Evolutionary conservation across 2,797 vertebrate species (phyloP).

Genomic region (Orientallactaga sibirica): DNA sequence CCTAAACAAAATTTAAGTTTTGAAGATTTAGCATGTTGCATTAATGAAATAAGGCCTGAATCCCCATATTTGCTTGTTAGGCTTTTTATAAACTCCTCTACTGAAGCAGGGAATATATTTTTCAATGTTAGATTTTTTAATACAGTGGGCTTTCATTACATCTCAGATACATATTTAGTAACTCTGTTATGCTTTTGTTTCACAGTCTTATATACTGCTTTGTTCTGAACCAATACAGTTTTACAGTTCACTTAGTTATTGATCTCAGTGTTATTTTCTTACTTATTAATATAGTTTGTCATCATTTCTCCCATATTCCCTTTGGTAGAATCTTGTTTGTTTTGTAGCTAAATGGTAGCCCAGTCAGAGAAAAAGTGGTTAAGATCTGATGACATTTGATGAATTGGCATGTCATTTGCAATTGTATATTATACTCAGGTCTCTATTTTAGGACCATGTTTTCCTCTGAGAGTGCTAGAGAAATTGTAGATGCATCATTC

Average conservation of each 20-base stretch:
- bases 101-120: slow-evolving; percentile 22
- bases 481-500: slow-evolving; percentile 66
- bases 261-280: slow-evolving; percentile 58
- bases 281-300: slow-evolving; percentile 49
- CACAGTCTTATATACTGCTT: not conserved
- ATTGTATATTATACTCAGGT: slow-evolving; percentile 60
- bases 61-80: not conserved
- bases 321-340: slow-evolving; percentile 66
- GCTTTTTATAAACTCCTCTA: not conserved
- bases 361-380: slow-evolving; percentile 60
- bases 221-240: slow-evolving; percentile 38
- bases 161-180: slow-evolving; percentile 7
- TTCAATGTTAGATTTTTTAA: not conserved
- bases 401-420: slow-evolving; percentile 74
- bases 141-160: not conserved
- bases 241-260: slow-evolving; percentile 57
- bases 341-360: slow-evolving; percentile 66
- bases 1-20: slow-evolving; percentile 12
- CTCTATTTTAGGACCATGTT: slow-evolving; percentile 53
- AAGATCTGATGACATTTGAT: slow-evolving; percentile 69
- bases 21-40: not conserved
- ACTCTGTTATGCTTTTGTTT: slow-evolving; percentile 47
- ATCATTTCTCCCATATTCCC: slow-evolving; percentile 63
- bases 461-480: slow-evolving; percentile 56
- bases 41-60: not conserved